Percentiles rank a stretch among this genome's conserved stretches.
Evolutionary conservation across 2,888 invertebrate genomes (phyloP).

Genomic region (Parapristionchus giblindavisi): DNA sequence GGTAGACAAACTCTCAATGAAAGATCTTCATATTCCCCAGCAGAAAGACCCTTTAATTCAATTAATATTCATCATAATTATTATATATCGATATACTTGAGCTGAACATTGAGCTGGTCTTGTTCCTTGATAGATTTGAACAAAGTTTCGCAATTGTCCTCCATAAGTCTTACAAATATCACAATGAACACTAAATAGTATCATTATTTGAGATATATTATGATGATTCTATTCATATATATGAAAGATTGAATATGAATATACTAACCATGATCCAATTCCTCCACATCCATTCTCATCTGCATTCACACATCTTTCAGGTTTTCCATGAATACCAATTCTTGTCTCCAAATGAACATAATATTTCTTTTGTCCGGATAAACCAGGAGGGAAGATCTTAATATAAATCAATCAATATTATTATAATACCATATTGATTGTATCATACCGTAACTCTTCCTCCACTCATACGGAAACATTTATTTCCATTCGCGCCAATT

Average conservation of each 20-base stretch:
- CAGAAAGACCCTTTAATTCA: conserved; percentile 52
- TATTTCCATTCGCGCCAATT: conserved; percentile 53
- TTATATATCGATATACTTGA: conserved; percentile 42
- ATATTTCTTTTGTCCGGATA: conserved; percentile 65
- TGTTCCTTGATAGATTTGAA: conserved; percentile 67
- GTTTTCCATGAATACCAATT: conserved; percentile 68
- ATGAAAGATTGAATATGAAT: not conserved
- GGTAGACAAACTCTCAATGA: conserved; percentile 68
- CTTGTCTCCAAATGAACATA: conserved; percentile 68
- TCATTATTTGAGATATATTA: not conserved
- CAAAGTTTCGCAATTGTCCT: conserved; percentile 64
- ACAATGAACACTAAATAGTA: conserved; percentile 57
- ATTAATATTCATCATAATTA: not conserved
- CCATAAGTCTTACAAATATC: conserved; percentile 68
- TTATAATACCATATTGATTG: not conserved
- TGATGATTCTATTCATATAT: not conserved
- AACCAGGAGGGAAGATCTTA: conserved; percentile 55
- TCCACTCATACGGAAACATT: conserved; percentile 68
- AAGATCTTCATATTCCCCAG: conserved; percentile 66
- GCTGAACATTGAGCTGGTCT: conserved; percentile 65
- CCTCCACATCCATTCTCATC: conserved; percentile 68
- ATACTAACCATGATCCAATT: conserved; percentile 64
- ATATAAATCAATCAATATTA: not conserved
- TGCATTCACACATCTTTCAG: conserved; percentile 68
- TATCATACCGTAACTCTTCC: conserved; percentile 64